phyloP scores from a whole-genome alignment of 2,888 invertebrate species.

The Athetis lepigone region DNA sequence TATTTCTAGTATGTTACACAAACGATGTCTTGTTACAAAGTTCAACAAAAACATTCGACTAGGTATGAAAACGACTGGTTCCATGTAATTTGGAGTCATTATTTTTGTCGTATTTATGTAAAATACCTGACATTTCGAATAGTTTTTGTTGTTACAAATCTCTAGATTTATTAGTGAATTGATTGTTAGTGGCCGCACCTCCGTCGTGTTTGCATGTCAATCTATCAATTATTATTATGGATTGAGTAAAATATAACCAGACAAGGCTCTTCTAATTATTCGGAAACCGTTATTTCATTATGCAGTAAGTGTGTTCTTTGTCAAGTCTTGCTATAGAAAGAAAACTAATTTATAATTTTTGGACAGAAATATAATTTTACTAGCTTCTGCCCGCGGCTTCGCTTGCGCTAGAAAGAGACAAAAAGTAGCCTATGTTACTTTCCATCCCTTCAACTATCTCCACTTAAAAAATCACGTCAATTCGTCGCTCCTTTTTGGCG shows the following conservation, averaged over 20 bases:
- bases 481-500: too few species aligned
- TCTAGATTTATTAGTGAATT: constrained; percentile 53
- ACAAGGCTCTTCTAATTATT: constrained; percentile 13
- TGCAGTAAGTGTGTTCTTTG: neutral
- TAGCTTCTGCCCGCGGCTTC: too few species aligned
- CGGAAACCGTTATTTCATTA: constrained; percentile 11
- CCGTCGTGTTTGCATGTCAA: constrained; percentile 34
- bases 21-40: constrained; percentile 23
- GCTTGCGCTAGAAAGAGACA: too few species aligned
- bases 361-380: too few species aligned
- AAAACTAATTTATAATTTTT: too few species aligned
- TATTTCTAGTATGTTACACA: constrained; percentile 6
- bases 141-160: constrained; percentile 52
- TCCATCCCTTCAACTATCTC: too few species aligned
- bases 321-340: too few species aligned
- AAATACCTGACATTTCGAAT: constrained; percentile 49
- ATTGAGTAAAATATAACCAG: constrained; percentile 22
- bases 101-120: constrained; percentile 51
- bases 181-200: constrained; percentile 48
- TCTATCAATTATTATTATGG: constrained; percentile 50
- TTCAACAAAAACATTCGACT: constrained; percentile 41
- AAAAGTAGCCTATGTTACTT: too few species aligned
- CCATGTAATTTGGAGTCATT: constrained; percentile 36
- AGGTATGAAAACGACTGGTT: constrained; percentile 39
- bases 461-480: too few species aligned